Percentiles rank a stretch among this genome's conserved stretches.
These are phyloP conservation scores for Rostratula benghalensis DNA, from an alignment of 2,113 vertebrate genomes.

Conservation along the genomic window DNA sequence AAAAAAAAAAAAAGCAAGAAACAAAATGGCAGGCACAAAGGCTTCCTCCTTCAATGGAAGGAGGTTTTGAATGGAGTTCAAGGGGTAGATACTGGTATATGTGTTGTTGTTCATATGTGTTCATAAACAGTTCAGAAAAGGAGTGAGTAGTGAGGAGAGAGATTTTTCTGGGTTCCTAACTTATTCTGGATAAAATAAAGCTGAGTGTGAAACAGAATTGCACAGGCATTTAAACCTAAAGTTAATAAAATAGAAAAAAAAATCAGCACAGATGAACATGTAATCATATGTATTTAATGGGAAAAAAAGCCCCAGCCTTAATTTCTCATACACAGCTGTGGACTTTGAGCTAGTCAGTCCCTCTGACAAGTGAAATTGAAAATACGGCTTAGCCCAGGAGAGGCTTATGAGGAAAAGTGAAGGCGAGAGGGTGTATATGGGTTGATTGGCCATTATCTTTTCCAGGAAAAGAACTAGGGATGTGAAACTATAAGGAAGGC, in stretches of 20 bases:
- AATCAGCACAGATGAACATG: not conserved
- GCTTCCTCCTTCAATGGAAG: not conserved
- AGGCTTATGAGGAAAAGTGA: not conserved
- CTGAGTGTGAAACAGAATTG: not conserved
- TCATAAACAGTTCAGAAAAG: not conserved
- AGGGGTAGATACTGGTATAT: not conserved
- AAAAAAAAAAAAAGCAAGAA: not conserved
- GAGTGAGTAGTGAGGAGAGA: not conserved
- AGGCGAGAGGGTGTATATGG: not conserved
- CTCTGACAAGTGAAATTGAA: not conserved
- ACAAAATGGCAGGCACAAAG: not conserved
- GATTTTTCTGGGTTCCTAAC: not conserved
- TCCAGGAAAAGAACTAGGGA: not conserved
- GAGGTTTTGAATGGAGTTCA: not conserved
- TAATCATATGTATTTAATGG: not conserved
- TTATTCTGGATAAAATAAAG: not conserved
- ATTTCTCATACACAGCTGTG: not conserved
- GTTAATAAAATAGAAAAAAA: not conserved
- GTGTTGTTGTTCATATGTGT: not conserved
- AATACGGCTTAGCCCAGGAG: not conserved
- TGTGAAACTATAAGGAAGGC: not conserved
- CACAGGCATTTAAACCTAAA: not conserved
- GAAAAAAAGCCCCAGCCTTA: not conserved
- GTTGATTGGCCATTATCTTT: not conserved
- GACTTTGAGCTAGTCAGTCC: not conserved